Percentiles rank a stretch among this genome's conserved stretches.
These are phyloP conservation scores for Drosophila sturtevanti DNA, from an alignment of 1,140 invertebrate species.

Conservation along the genomic window DNA sequence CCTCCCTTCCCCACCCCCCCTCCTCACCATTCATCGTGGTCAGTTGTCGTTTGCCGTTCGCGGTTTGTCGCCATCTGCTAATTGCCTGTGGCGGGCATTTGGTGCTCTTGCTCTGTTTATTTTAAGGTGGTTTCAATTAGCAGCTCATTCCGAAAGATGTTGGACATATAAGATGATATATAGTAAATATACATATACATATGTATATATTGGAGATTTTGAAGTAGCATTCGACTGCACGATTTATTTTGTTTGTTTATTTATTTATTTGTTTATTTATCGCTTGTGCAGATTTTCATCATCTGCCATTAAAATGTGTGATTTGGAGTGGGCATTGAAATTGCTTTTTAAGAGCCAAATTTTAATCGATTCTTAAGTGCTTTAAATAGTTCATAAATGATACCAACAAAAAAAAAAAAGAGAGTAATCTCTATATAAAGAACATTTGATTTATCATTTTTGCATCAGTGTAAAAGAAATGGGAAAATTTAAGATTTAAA, in stretches of 20 bases:
- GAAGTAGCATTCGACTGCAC: conserved; percentile 18
- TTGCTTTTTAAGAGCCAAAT: conserved; percentile 24
- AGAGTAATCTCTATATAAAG: background rate
- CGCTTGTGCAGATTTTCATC: conserved; percentile 58
- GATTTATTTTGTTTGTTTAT: conserved; percentile 42
- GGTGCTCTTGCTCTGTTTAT: conserved; percentile 68
- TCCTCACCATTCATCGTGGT: background rate
- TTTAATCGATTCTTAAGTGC: background rate
- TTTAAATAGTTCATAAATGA: background rate
- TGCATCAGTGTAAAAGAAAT: too few relatives aligned
- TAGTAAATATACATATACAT: background rate
- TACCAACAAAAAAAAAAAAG: background rate
- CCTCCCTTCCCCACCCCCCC: background rate
- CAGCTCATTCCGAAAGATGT: conserved; percentile 48
- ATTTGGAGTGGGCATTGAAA: conserved; percentile 28
- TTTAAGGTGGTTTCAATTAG: conserved; percentile 79
- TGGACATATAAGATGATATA: background rate
- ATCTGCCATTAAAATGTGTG: conserved; percentile 29
- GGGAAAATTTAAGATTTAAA: too few relatives aligned
- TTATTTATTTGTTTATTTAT: conserved; percentile 50
- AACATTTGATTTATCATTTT: too few relatives aligned
- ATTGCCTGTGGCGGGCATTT: conserved; percentile 69
- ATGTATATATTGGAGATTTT: conserved; percentile 2
- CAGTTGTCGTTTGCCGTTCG: background rate
- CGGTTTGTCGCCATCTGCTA: conserved; percentile 57